These are phyloP conservation scores for Odontocolon sp. DNA, from an alignment of 2,888 invertebrate species.

Conservation along the genomic window DNA sequence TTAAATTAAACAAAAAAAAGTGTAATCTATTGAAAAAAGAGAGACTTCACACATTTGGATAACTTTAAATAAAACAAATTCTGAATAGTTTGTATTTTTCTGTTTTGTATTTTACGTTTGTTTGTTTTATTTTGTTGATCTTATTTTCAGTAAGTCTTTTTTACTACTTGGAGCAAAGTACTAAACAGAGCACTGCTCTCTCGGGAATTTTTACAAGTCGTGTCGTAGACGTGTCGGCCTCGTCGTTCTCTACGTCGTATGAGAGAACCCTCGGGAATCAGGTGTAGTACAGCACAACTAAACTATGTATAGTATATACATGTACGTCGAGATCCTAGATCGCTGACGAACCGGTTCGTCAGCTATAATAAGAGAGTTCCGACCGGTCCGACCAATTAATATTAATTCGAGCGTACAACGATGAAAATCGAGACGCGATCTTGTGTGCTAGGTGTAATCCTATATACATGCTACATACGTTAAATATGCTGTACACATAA, in stretches of 20 bases:
- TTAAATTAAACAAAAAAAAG: neutral
- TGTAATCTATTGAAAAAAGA: neutral
- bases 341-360: constrained; percentile 49
- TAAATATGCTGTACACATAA: neutral
- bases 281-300: constrained; percentile 30
- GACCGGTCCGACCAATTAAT: constrained; percentile 54
- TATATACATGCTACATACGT: neutral
- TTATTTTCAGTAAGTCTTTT: neutral
- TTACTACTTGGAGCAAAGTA: constrained; percentile 3
- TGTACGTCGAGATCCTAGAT: constrained; percentile 51
- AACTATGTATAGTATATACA: constrained; percentile 15
- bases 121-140: neutral
- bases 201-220: constrained; percentile 39
- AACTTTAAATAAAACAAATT: neutral
- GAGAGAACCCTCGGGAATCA: constrained; percentile 30
- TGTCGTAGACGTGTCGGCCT: constrained; percentile 30
- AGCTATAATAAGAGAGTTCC: constrained; percentile 32
- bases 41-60: neutral
- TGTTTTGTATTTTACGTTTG: constrained; percentile 16
- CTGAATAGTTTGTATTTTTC: neutral
- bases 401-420: constrained; percentile 44
- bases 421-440: constrained; percentile 24
- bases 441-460: neutral
- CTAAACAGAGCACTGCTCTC: constrained; percentile 35
- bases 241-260: neutral